Base-by-base conservation (phyloP, 2,888 invertebrate species). In the Tupiocoris notatus region DNA sequence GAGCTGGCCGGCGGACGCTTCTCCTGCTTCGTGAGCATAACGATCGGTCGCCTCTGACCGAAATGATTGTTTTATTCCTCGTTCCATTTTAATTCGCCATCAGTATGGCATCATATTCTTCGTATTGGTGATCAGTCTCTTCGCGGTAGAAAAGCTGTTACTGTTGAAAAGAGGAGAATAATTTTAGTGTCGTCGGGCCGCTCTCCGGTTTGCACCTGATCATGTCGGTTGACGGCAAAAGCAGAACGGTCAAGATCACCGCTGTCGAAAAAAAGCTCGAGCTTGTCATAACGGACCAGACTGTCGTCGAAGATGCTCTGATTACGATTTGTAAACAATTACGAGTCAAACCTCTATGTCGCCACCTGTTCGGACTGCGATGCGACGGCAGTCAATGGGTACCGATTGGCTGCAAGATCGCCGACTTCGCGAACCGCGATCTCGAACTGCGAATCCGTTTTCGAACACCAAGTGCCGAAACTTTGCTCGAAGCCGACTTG, bases 401-500 rank as follows among this genome's bases (percentile, higher is more conserved):
- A 73, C 88, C 90, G 82, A 88, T 91, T 78, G 89, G 90, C 80
- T 86, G 88, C 77, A 84, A 82, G 77, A 83, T 91, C 22, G 81
- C 82, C 76, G 85, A 85, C 23, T 85, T 85, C 16, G 84, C 85
- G 77, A 84, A 87, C 74, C 88, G 88, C 80, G 80, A 79, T n/a
- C 82, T 83, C 82, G 92, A 93, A 81, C 90, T 95, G 80, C 88
- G 94, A 78, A 88, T 95, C 81, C 88, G 95, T 71, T 95, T 91
- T 83, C 94, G 93, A 85, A 87, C 90, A 23, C 89, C 91, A 1
- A 87, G 87, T 80, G 83, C 91, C 61, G 84, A 86, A 12, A 86
- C 88, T 80, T 84, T 93, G 66, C 88, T 88, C 81, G 87, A 88
- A 76, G 84, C 92, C 67, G 95, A 95, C 84, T 84, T 86, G 65